These are phyloP conservation scores for Sarotherodon lohbergeri DNA, from an alignment of 2,113 vertebrate genomes.

Conservation along the genomic window DNA sequence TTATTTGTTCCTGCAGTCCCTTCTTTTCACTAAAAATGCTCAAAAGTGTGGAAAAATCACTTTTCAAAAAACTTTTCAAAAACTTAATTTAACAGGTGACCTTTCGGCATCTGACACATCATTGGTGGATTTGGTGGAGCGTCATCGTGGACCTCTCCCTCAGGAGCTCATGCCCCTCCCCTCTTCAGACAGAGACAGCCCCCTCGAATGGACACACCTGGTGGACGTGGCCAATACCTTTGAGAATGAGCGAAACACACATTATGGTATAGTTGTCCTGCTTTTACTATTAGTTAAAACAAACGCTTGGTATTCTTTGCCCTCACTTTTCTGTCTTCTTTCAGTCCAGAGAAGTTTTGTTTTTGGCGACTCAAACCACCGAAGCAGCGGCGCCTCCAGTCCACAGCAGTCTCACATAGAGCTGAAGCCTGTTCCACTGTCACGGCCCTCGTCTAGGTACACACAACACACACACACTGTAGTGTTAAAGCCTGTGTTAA, in stretches of 20 bases:
- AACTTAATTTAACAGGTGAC: conserved; percentile 75
- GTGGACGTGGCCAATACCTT: conserved; percentile 97
- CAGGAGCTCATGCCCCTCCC: conserved; percentile 96
- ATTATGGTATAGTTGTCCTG: conserved; percentile 39
- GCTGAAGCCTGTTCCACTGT: conserved; percentile 79
- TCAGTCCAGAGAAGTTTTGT: conserved; percentile 92
- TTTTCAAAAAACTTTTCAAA: background rate
- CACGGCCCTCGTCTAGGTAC: conserved; percentile 85
- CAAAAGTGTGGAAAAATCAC: background rate
- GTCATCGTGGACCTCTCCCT: conserved; percentile 82
- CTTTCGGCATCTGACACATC: conserved; percentile 97
- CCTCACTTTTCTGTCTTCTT: background rate
- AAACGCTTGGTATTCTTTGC: background rate
- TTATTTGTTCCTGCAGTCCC: background rate
- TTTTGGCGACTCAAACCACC: conserved; percentile 88
- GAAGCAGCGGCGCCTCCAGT: conserved; percentile 83
- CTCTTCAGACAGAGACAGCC: conserved; percentile 75
- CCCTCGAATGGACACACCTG: conserved; percentile 93
- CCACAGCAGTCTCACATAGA: conserved; percentile 82
- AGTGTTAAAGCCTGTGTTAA: background rate
- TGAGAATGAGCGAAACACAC: conserved; percentile 79
- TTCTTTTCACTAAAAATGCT: background rate
- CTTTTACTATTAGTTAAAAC: background rate
- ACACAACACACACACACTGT: background rate
- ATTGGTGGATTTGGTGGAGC: conserved; percentile 93